Percentiles rank a stretch among this genome's conserved stretches.
Evolutionary conservation across 2,113 vertebrate species (phyloP).

Genomic region (pig (Sus scrofa)): T2T-Sscrofa CM000817.6:36424001-36424500

Average conservation of each 20-base stretch:
- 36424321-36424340: neutral
- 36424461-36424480: neutral
- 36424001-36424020: neutral
- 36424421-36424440: slow-evolving; percentile 55
- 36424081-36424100: neutral
- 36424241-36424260: neutral
- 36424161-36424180: neutral
- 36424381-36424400: neutral
- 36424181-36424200: neutral
- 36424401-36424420: slow-evolving; percentile 73
- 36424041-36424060: neutral
- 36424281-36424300: neutral
- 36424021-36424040: neutral
- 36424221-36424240: neutral
- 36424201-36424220: neutral
- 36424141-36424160: neutral
- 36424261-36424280: neutral
- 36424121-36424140: neutral
- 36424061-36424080: neutral
- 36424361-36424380: slow-evolving; percentile 32
- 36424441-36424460: slow-evolving; percentile 19
- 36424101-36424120: neutral
- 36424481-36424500: neutral
- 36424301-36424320: neutral
- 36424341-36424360: slow-evolving; percentile 58